phyloP scores from a whole-genome alignment of 2,797 vertebrate species.

The Atherinosoma microstoma region DNA sequence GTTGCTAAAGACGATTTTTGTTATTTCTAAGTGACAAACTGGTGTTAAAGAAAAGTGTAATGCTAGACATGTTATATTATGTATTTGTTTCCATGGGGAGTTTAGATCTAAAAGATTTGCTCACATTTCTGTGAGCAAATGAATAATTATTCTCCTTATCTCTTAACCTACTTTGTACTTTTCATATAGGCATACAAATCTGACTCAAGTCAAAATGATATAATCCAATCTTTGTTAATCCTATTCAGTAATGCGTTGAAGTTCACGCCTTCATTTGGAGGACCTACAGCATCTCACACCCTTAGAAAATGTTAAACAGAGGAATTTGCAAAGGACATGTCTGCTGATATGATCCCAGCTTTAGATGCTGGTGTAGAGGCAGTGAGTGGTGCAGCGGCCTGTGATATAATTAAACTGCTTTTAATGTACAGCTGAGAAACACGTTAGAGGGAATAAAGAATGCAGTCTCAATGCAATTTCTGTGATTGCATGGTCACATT shows the following conservation, averaged over 20 bases:
- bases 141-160: slow-evolving; percentile 19
- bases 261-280: background rate
- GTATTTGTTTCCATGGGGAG: background rate
- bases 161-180: background rate
- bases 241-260: background rate
- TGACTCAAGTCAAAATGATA: no score
- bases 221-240: no score
- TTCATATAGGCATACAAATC: background rate
- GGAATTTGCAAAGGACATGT: background rate
- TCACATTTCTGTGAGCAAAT: slow-evolving; percentile 35
- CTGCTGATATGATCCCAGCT: slow-evolving; percentile 23
- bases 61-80: background rate
- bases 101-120: slow-evolving; percentile 49
- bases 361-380: slow-evolving; percentile 35
- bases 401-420: slow-evolving; percentile 8
- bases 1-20: background rate
- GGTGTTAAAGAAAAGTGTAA: background rate
- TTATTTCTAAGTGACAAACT: background rate
- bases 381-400: slow-evolving; percentile 9
- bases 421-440: slow-evolving; percentile 23
- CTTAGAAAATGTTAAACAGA: background rate
- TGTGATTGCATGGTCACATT: slow-evolving; percentile 1
- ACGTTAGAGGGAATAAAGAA: slow-evolving; percentile 9
- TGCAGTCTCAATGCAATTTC: background rate
- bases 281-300: background rate